These are phyloP conservation scores for Falco biarmicus DNA, from an alignment of 2,797 vertebrate genomes.

Conservation along the genomic window DNA sequence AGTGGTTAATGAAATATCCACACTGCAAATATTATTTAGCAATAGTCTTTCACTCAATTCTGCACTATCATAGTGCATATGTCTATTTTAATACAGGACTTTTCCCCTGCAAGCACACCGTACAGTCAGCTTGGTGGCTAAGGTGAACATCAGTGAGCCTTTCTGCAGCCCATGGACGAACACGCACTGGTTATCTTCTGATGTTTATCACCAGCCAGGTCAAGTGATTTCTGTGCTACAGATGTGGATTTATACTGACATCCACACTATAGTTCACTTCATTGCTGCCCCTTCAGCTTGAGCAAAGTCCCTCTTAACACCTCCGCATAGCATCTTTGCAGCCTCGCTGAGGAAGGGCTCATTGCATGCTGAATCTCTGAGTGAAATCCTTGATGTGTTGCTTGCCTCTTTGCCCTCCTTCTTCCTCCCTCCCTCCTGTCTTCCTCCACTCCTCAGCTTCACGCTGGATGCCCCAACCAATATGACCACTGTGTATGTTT, in stretches of 20 bases:
- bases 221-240: neutral
- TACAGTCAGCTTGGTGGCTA: neutral
- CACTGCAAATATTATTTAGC: neutral
- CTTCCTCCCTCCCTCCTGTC: neutral
- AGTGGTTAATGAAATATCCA: neutral
- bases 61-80: neutral
- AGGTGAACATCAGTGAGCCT: neutral
- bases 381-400: neutral
- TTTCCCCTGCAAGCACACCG: neutral
- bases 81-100: neutral
- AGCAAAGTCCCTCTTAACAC: neutral
- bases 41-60: neutral
- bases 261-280: neutral
- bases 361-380: neutral
- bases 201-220: neutral
- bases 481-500: neutral
- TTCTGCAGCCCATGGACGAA: neutral
- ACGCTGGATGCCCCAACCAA: neutral
- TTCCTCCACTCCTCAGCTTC: neutral
- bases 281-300: neutral
- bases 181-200: neutral
- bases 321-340: neutral
- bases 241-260: neutral
- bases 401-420: neutral
- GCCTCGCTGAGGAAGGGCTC: neutral